Evolutionary conservation across 2,888 invertebrate species (phyloP), one percentile per base, ranked within the genome.

Genomic region (Tinea semifulvella): DNA sequence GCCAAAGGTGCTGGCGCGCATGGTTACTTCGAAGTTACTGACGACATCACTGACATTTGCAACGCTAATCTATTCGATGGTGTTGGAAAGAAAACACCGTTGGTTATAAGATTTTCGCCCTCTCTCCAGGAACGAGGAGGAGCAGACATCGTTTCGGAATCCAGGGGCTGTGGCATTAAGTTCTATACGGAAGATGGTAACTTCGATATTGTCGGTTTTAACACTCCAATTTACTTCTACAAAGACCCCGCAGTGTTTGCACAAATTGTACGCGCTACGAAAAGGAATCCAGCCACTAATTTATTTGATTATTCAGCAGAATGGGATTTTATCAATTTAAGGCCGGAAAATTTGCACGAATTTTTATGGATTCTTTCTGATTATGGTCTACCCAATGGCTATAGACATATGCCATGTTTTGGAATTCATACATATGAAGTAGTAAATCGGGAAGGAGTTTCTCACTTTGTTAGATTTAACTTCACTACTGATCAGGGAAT

Each of bases 1-100:
- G 95, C 96, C 1, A 96, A 96, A 72, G 96, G 95, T 49, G 90
- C 89, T 26, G 94, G 90, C 26, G 91, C 91, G 1, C 90, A 89
- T 58, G 91, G 89, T 1, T 90, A 90, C 57, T 91, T 94, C 55
- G 88, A 90, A 66, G 89, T 92, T 1, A 92, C 92, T 1, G 85
- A 92, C 55, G 91, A 93, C 58, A 90, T 93, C 43, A 72, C 75
- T 1, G 68, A 83, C 51, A 87, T 86, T 53, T 70, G 70, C 11
- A 85, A 84, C 53, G 87, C 88, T 1, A 79, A 80, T 46, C 57
- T 88, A 1, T 88, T 88, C 57, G 75, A 82, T 27, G 57, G 65
- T 19, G 65, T 87, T 39, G 87, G 87, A 2, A 85, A 86, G 55
- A 72, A 64, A 49, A 87, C 86, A 1, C 84, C 84, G 2, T 51